Conservation (phyloP, 2,888 invertebrate species). For the Steinernema carpocapsae region DNA sequence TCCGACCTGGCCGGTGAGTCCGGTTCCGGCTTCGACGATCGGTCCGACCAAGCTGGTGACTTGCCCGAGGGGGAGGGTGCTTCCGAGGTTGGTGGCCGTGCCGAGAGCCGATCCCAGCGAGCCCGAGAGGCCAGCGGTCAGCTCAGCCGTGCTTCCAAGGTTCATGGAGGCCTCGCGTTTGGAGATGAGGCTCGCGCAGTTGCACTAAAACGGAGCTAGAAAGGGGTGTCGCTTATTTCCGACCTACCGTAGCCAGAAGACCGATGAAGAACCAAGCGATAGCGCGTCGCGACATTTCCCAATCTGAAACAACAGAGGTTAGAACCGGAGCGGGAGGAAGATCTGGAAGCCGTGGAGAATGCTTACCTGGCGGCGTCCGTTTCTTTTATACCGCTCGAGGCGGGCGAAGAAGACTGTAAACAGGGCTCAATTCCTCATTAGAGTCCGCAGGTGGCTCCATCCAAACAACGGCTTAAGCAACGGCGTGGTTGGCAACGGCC, state of each 20-base stretch:
- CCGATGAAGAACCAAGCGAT: neutral
- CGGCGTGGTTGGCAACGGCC: too few species aligned
- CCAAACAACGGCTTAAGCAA: too few species aligned
- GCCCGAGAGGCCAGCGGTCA: neutral
- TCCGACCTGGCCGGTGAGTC: neutral
- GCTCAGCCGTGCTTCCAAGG: neutral
- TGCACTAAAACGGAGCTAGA: too few species aligned
- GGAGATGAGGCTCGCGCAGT: neutral
- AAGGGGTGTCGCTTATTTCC: too few species aligned
- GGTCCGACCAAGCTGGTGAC: neutral
- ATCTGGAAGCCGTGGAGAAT: too few species aligned
- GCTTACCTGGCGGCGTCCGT: too few species aligned
- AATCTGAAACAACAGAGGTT: neutral
- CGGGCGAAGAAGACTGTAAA: too few species aligned
- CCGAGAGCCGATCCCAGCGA: neutral
- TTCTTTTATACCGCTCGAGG: too few species aligned
- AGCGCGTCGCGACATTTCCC: constrained; percentile 10
- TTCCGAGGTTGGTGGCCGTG: neutral
- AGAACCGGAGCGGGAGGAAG: too few species aligned
- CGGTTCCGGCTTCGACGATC: neutral
- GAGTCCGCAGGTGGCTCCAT: too few species aligned
- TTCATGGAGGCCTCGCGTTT: too few species aligned
- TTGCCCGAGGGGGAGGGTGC: neutral
- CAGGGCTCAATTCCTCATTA: too few species aligned
- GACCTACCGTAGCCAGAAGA: neutral